Percentiles rank a stretch among this genome's conserved stretches.
phyloP scores from a whole-genome alignment of 1,140 invertebrate species.

The Drosophila persimilis region DNA sequence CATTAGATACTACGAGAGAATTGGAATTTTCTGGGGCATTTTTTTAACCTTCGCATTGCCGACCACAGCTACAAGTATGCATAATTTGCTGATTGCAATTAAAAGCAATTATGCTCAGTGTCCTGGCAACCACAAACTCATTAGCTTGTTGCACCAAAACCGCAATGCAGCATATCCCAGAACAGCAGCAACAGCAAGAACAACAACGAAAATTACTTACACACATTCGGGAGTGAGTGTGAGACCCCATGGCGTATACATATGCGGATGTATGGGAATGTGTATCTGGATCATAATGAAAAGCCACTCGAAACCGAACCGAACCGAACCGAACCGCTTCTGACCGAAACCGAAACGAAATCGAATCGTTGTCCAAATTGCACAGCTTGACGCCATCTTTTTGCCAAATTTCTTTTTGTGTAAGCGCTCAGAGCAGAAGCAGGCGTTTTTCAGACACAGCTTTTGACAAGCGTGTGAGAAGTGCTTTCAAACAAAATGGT shows the following conservation, averaged over 20 bases:
- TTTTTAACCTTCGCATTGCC: neutral
- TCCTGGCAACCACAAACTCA: constrained; percentile 75
- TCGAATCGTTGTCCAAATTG: constrained; percentile 51
- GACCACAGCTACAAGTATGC: constrained; percentile 62
- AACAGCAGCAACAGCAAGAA: constrained; percentile 28
- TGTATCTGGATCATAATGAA: constrained; percentile 23
- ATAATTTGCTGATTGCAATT: constrained; percentile 79
- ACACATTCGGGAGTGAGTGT: constrained; percentile 12
- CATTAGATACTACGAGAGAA: neutral
- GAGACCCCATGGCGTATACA: neutral
- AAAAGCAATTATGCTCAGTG: constrained; percentile 78
- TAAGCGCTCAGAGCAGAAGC: too few relatives aligned
- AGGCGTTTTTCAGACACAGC: constrained; percentile 34
- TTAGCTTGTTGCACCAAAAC: constrained; percentile 77
- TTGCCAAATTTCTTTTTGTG: constrained; percentile 13
- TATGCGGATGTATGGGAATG: neutral
- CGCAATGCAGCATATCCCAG: constrained; percentile 71
- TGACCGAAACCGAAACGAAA: constrained; percentile 34
- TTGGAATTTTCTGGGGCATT: neutral
- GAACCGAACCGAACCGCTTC: neutral
- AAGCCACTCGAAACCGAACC: constrained; percentile 18
- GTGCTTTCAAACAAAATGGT: constrained; percentile 64
- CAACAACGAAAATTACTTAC: constrained; percentile 43
- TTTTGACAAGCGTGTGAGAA: constrained; percentile 71
- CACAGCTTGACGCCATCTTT: constrained; percentile 58